Base-by-base conservation (phyloP, 2,797 vertebrate species). In the Trichosurus vulpecula region DNA sequence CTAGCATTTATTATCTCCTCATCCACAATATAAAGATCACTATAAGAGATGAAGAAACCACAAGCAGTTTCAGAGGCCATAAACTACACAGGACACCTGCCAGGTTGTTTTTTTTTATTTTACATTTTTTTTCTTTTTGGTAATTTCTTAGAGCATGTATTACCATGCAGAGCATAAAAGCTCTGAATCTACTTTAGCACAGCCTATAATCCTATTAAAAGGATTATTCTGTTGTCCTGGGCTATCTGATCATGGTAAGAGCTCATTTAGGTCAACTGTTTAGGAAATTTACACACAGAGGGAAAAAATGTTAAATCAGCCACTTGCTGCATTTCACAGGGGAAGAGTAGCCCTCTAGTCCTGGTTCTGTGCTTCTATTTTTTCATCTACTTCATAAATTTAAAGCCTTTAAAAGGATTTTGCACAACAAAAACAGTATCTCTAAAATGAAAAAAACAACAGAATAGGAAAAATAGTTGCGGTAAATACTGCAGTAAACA, bases 121-220 rank as follows among this genome's bases (percentile, higher is more conserved):
- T 11, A 31, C 57, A 92, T 90, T 93, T 51, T 93, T 93, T 92
- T 30, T 9, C 89, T 92, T 58, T 61, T 94, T 27, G 12, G 74
- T 54, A 90, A 55, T 96, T 57, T 93, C 94, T 95, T 90, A 52
- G 90, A 96, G 92, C 87, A 22, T 0, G 0, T 91, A 96, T 97
- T 98, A 96, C 93, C 93, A n/a, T 91, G 81, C 92, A 90, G 95
- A 97, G 94, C 90, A 96, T 96, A 96, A 97, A 98, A 98, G 95
- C 94, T 95, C 61, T 54, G 92, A 95, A 97, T 96, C 96, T 98
- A 96, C 95, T 98, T 98, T 96, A 97, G 95, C 96, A 93, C 92
- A 97, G 98, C 53, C 98, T 96, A n/a, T 98, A 99, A 98, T 98
- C 98, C 98, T 98, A 98, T 98, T 99, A 98, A 97, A 97, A 94